phyloP scores from a whole-genome alignment of 1,140 invertebrate species.

The Calephelis nemesis region DNA sequence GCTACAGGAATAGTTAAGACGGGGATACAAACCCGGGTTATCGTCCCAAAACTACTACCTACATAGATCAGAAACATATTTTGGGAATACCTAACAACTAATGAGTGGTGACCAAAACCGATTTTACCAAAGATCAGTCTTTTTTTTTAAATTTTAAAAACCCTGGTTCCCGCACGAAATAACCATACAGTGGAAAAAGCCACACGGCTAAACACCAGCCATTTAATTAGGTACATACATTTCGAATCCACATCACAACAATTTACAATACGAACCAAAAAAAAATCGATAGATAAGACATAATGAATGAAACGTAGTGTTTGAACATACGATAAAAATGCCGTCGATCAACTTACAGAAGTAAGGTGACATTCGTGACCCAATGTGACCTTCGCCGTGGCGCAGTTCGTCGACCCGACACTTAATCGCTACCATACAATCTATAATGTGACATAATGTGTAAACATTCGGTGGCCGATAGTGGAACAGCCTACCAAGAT shows the following conservation, averaged over 20 bases:
- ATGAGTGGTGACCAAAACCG: no score
- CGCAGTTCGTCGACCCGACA: conserved; percentile 56
- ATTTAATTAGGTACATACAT: no score
- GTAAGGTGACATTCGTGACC: conserved; percentile 70
- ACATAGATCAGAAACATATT: no score
- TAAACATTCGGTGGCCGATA: conserved; percentile 19
- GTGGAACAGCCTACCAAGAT: background rate
- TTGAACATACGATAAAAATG: conserved; percentile 58
- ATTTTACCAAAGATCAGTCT: no score
- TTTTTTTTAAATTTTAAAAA: no score
- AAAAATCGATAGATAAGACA: conserved; percentile 14
- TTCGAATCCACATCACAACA: background rate
- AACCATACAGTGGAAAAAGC: no score
- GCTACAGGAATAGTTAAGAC: no score
- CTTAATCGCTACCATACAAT: conserved; percentile 42
- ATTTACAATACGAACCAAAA: background rate
- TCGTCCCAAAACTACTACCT: no score
- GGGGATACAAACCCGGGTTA: no score
- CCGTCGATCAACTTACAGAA: conserved; percentile 68
- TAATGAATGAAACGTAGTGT: conserved; percentile 43
- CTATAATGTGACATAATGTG: conserved; percentile 23
- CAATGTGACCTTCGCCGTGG: conserved; percentile 59
- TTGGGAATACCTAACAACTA: no score
- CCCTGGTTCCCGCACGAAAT: no score
- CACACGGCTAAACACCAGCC: background rate